Base-by-base conservation (phyloP, 2,888 invertebrate genomes). In the Oscheius sp. region DNA sequence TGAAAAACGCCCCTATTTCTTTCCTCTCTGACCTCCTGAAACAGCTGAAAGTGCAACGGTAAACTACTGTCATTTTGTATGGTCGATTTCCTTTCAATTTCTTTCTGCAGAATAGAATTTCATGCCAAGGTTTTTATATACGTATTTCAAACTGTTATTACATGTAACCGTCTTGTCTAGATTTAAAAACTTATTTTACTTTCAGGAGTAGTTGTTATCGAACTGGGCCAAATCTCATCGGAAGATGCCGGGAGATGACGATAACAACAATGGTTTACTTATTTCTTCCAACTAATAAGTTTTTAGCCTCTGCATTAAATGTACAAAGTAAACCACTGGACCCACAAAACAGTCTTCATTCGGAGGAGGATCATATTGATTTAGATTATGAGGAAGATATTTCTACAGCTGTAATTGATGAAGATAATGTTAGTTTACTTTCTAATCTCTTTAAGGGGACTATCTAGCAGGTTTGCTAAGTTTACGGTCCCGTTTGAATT, bases 301-400 rank as follows among this genome's bases (percentile, higher is more conserved):
- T 54, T 54, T 54, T 54, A 47, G 47, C 33, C 32, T 20, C 33
- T 17, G 14, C 41, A 2, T 41, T 41, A 12, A 41, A n/a, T n/a
- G n/a, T n/a, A n/a, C n/a, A n/a, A n/a, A n/a, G n/a, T n/a, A n/a
- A 14, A 41, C 12, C 41, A 41, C 20, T 41, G 36, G 36, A 36
- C 14, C 8, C 36, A 41, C n/a, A 41, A 41, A 3, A 41, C 17
- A 41, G 44, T 14, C 38, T 41, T 14, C 9, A 26, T 22, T 44
- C 59, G 3, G 41, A 59, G n/a, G 59, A 59, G 8, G 59, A 59
- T 26, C 24, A 20, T 9, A 44, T 59, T 26, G 59, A 59, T n/a
- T 26, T 59, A 17, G 59, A 59, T 28, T 59, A 59, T n/a, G 59
- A 59, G 22, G 59, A 59, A n/a, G 59, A 59, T 22, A 20, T 12